Percentiles rank a stretch among this genome's conserved stretches.
These are phyloP conservation scores for Notothenia coriiceps DNA, from an alignment of 2,113 vertebrate genomes.

Conservation along the genomic window DNA sequence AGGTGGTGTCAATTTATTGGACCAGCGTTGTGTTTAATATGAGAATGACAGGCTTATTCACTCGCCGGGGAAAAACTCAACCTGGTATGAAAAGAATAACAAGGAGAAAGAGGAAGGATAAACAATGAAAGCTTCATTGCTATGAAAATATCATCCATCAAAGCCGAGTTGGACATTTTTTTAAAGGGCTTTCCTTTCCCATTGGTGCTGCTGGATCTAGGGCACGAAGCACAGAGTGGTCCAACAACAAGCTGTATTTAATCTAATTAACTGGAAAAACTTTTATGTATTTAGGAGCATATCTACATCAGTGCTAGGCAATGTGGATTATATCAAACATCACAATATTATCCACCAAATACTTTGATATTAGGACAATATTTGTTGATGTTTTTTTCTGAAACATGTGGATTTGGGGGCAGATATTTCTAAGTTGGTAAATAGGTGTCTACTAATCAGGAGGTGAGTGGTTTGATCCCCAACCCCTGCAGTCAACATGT, in stretches of 20 bases:
- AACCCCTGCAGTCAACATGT: too few species aligned
- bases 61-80: conserved; percentile 58
- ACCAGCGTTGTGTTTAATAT: conserved; percentile 63
- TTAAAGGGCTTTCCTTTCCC: conserved; percentile 5
- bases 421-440: too few species aligned
- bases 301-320: too few species aligned
- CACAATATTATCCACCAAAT: too few species aligned
- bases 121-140: conserved; percentile 58
- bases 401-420: too few species aligned
- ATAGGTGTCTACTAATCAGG: too few species aligned
- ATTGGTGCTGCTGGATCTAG: background rate
- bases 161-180: conserved; percentile 35
- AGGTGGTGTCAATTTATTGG: conserved; percentile 87
- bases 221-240: background rate
- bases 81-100: conserved; percentile 65
- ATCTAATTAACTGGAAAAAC: background rate
- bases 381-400: too few species aligned
- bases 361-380: too few species aligned
- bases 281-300: background rate
- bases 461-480: too few species aligned
- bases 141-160: conserved; percentile 77
- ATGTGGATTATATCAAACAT: too few species aligned
- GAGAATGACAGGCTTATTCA: conserved; percentile 73
- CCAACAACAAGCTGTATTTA: background rate
- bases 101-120: conserved; percentile 59